Percentiles rank a stretch among this genome's conserved stretches.
Conservation (phyloP, 1,140 invertebrate genomes). For the Notospermus geniculatus region DNA sequence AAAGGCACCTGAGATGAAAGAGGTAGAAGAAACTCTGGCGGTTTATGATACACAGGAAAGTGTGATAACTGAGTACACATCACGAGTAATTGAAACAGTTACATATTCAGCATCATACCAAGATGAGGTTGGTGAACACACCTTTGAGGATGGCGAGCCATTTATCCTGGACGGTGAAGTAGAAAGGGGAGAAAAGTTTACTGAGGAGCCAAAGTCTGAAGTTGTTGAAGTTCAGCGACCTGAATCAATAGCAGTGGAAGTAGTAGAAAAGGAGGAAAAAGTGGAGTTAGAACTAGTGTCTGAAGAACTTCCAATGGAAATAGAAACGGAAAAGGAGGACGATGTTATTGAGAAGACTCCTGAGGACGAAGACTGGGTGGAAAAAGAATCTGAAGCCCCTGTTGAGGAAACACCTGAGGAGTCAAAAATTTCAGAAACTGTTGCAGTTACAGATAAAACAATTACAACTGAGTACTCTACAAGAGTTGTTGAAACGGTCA, state of each 20-base stretch:
- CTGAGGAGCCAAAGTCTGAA: neutral
- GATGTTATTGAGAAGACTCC: conserved; percentile 25
- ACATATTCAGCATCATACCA: too few species aligned
- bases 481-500: too few species aligned
- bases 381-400: neutral
- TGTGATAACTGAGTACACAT: too few species aligned
- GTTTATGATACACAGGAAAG: neutral
- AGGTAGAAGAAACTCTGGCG: conserved; percentile 31
- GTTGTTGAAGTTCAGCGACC: neutral
- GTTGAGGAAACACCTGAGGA: conserved; percentile 41
- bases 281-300: too few species aligned
- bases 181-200: conserved; percentile 2
- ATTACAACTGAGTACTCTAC: too few species aligned
- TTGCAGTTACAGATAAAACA: conserved; percentile 27
- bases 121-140: neutral
- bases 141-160: conserved; percentile 15
- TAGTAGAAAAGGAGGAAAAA: conserved; percentile 50
- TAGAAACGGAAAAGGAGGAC: conserved; percentile 30
- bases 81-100: too few species aligned
- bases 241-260: conserved; percentile 8
- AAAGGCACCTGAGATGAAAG: conserved; percentile 21
- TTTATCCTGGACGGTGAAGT: conserved; percentile 1
- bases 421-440: conserved; percentile 32
- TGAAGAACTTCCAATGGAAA: too few species aligned
- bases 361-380: conserved; percentile 22